Base-by-base conservation (phyloP, 2,113 vertebrate genomes). In the Eptesicus fuscus region DNA sequence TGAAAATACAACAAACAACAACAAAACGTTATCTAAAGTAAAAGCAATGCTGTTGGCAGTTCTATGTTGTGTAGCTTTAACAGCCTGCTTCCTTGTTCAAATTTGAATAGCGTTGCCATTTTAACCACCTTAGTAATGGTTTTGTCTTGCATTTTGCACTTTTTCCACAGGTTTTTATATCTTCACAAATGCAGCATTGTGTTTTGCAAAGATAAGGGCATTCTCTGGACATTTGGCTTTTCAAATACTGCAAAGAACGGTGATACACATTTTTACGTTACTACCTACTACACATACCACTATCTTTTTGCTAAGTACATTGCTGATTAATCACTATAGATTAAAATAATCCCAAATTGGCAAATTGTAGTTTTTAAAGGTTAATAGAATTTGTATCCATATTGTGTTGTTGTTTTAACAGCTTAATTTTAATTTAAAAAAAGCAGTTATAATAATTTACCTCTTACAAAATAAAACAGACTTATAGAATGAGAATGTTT, bases 191-290 rank as follows among this genome's bases (percentile, higher is more conserved):
- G 22, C 42, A 91, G 77, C 51, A 42, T 37, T 51, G 61, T 91
- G 86, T 67, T 96, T 96, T 89, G 35, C 47, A 91, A 91, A 94
- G 63, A 91, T 89, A 73, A 92, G 20, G 11, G 56, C n/a, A 78
- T 90, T 93, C 71, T 93, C 42, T 77, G 69, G 30, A 79, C 35
- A 86, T 90, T 74, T 85, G 88, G 47, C 35, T 94, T 85, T 79
- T 67, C 92, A 95, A 82, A 83, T 59, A 37, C 59, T 47, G n/a
- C 40, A 77, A 83, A 88, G 51, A 61, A 67, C 30, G 51, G 67
- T 32, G 37, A 63, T 49, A 35, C 18, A 28, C 7, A 37, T 42
- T 95, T 87, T 91, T 74, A 49, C 4, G 18, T 67, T 37, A 40
- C 28, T 40, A 47, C 1, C n/a, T 53, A 61, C 30, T 69, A 65